These are phyloP conservation scores for Hyposmocoma kahamanoa DNA, from an alignment of 1,140 invertebrate species.

Conservation along the genomic window DNA sequence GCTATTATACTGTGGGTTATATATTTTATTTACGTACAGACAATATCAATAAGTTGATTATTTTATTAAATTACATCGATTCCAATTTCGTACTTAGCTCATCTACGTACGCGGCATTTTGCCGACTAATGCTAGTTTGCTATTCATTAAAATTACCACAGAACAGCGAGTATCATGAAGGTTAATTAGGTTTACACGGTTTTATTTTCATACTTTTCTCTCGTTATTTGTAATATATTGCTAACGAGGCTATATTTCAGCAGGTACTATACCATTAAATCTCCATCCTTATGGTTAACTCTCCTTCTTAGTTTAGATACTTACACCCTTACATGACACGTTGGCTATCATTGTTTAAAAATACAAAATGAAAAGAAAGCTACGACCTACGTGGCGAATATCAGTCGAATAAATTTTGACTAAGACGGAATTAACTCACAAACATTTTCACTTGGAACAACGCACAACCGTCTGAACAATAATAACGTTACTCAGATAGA, in stretches of 20 bases:
- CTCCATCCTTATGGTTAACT: neutral
- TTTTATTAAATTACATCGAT: neutral
- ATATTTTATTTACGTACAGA: too few relatives aligned
- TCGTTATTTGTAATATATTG: too few relatives aligned
- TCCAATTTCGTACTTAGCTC: constrained; percentile 13
- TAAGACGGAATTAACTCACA: constrained; percentile 53
- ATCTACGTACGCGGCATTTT: constrained; percentile 14
- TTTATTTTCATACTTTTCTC: constrained; percentile 4
- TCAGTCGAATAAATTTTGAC: constrained; percentile 41
- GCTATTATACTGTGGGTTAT: too few relatives aligned
- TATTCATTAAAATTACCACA: constrained; percentile 35
- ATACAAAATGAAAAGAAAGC: constrained; percentile 2
- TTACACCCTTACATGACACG: neutral
- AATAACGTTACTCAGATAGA: constrained; percentile 29
- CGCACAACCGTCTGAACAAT: constrained; percentile 53
- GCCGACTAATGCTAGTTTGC: constrained; percentile 18
- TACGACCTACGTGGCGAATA: constrained; percentile 12
- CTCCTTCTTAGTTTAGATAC: neutral
- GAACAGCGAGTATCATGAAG: constrained; percentile 38
- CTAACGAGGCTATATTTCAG: too few relatives aligned
- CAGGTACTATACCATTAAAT: too few relatives aligned
- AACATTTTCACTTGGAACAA: constrained; percentile 42
- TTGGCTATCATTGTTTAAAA: constrained; percentile 1
- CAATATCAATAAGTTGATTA: too few relatives aligned
- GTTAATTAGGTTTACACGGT: constrained; percentile 16